Base-by-base conservation (phyloP, 2,888 invertebrate species). In the Ganaspis brasiliensis region DNA sequence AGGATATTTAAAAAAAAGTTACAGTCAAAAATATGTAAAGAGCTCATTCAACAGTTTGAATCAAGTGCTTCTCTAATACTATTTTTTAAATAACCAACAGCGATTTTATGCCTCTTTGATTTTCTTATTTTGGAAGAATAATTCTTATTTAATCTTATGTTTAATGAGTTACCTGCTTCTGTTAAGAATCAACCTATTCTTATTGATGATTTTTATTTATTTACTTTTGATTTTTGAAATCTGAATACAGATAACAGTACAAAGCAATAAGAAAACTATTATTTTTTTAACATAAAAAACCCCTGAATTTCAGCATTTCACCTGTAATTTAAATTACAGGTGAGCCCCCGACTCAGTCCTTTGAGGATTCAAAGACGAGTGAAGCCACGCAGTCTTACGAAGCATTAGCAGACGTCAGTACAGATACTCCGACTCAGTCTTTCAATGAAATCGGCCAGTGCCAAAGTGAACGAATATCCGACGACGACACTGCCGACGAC, bases 341-440 rank as follows among this genome's bases (percentile, higher is more conserved):
- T 67, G 89, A 90, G 57, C 89, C 89, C 5, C 90, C 90, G 1
- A 87, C 87, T 1, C 90, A 90, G 52, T 89, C 90, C 0, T 89
- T 88, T 16, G 86, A 89, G 16, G 88, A 89, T 76, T 83, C 87
- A 0, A 87, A 87, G 40, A 78, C 81, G 14, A 89, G 83, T 71
- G 87, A 87, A 63, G 87, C 86, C 1, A 84, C 88, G 0, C 89
- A 89, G 35, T 89, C 89, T 8, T 89, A 88, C 57, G 86, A 86
- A 57, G 73, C 75, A 9, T 49, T 79, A 31, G 81, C 80, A 0
- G 89, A 88, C 21, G 78, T 79, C 0, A 87, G 83, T 24, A 83
- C 85, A 6, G 88, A 89, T 37, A 85, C 87, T 1, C 90, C 90
- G 2, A 91, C 89, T 1, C 91, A 91, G 55, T 91, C 91, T 0